These are phyloP conservation scores for Gryon sp. DNA, from an alignment of 1,140 invertebrate species.

Conservation along the genomic window DNA sequence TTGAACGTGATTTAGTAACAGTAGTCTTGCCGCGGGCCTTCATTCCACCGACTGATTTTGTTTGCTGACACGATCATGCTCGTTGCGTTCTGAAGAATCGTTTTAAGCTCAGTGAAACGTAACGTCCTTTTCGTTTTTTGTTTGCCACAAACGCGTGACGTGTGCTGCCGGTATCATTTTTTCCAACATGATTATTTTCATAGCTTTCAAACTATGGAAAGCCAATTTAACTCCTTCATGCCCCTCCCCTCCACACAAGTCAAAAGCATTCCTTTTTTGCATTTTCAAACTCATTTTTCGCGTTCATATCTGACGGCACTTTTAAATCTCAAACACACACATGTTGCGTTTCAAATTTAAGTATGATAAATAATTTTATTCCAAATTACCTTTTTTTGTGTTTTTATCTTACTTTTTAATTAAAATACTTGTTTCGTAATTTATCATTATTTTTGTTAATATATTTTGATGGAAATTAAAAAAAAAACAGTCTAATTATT, in stretches of 20 bases:
- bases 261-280: slow-evolving; percentile 23
- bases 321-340: too few species aligned
- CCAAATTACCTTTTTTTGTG: too few species aligned
- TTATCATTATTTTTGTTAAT: too few species aligned
- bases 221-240: slow-evolving; percentile 52
- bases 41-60: slow-evolving; percentile 74
- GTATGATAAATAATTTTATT: too few species aligned
- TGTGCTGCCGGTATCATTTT: slow-evolving; percentile 59
- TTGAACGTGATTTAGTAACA: slow-evolving; percentile 57
- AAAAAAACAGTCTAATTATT: too few species aligned
- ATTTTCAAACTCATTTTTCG: slow-evolving; percentile 13
- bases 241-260: too few species aligned
- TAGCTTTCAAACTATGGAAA: slow-evolving; percentile 56
- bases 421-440: too few species aligned
- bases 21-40: slow-evolving; percentile 59
- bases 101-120: slow-evolving; percentile 76
- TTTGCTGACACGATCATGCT: slow-evolving; percentile 76
- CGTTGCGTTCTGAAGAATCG: slow-evolving; percentile 76
- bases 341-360: too few species aligned
- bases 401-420: too few species aligned
- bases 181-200: slow-evolving; percentile 58
- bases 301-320: too few species aligned
- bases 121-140: slow-evolving; percentile 63
- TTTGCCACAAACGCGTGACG: slow-evolving; percentile 53
- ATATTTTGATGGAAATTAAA: too few species aligned